These are phyloP conservation scores for Ichneumoninae sp. DNA, from an alignment of 2,888 invertebrate species.

Conservation along the genomic window DNA sequence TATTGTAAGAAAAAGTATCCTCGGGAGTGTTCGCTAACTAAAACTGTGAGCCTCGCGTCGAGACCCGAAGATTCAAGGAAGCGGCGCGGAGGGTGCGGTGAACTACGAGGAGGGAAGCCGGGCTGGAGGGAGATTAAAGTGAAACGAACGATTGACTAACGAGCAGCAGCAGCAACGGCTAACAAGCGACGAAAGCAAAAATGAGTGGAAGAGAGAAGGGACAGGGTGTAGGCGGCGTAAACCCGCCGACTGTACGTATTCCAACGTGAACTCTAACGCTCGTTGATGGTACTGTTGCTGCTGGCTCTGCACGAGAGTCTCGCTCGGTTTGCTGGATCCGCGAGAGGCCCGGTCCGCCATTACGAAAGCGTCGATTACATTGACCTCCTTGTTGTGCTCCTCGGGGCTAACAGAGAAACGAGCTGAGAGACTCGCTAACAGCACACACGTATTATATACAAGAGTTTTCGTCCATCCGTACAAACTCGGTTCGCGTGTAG, in stretches of 20 bases:
- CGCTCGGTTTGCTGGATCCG: slow-evolving; percentile 49
- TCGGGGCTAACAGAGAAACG: slow-evolving; percentile 61
- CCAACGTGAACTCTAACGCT: slow-evolving; percentile 36
- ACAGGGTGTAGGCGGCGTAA: slow-evolving; percentile 69
- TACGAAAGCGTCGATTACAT: slow-evolving; percentile 78
- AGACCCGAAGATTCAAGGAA: neutral
- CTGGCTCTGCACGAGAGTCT: slow-evolving; percentile 40
- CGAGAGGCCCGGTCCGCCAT: slow-evolving; percentile 69
- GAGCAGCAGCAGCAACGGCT: slow-evolving; percentile 43
- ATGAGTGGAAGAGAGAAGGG: slow-evolving; percentile 34
- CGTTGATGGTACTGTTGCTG: slow-evolving; percentile 36
- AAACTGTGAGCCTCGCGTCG: neutral
- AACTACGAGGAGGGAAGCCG: neutral
- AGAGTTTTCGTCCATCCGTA: slow-evolving; percentile 34
- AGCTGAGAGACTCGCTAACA: slow-evolving; percentile 27
- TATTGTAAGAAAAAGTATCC: neutral
- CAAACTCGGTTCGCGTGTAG: slow-evolving; percentile 14
- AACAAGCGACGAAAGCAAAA: slow-evolving; percentile 22
- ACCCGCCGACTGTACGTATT: slow-evolving; percentile 35
- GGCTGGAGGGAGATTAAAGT: slow-evolving; percentile 62
- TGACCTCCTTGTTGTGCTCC: slow-evolving; percentile 75
- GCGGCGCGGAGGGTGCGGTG: slow-evolving; percentile 11
- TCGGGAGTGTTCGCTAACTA: slow-evolving; percentile 13
- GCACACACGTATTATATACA: slow-evolving; percentile 12
- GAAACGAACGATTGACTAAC: slow-evolving; percentile 68